phyloP scores from a whole-genome alignment of 2,888 invertebrate species.

The Scaptomyza parva region DNA sequence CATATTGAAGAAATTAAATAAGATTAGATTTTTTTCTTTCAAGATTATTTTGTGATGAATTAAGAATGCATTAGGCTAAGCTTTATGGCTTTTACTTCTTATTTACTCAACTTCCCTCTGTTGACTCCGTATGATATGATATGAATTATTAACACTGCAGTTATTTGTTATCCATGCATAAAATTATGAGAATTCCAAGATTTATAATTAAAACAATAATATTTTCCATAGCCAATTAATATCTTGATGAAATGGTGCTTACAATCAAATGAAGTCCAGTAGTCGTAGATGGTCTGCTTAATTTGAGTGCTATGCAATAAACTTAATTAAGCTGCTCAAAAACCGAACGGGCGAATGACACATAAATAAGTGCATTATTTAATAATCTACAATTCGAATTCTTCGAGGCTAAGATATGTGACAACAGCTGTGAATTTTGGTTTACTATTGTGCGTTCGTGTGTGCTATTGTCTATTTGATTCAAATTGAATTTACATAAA shows the following conservation, averaged over 20 bases:
- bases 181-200: background rate
- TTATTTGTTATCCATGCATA: background rate
- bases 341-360: constrained; percentile 41
- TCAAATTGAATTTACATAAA: constrained; percentile 74
- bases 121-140: too few species aligned
- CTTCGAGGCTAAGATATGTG: constrained; percentile 28
- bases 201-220: constrained; percentile 40
- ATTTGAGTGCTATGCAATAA: constrained; percentile 20
- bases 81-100: background rate
- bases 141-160: too few species aligned
- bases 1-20: background rate
- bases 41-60: background rate
- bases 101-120: too few species aligned
- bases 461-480: constrained; percentile 34
- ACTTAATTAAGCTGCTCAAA: constrained; percentile 44
- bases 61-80: background rate
- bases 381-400: constrained; percentile 50
- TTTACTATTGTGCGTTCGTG: constrained; percentile 22
- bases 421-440: constrained; percentile 16
- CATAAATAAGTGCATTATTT: constrained; percentile 64
- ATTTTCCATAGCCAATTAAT: constrained; percentile 49
- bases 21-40: background rate
- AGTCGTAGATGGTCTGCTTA: background rate
- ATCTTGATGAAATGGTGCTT: constrained; percentile 9
- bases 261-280: constrained; percentile 1